Percentiles rank a stretch among this genome's conserved stretches.
These are phyloP conservation scores for Drosophila arawakana DNA, from an alignment of 1,140 invertebrate genomes.

Conservation along the genomic window DNA sequence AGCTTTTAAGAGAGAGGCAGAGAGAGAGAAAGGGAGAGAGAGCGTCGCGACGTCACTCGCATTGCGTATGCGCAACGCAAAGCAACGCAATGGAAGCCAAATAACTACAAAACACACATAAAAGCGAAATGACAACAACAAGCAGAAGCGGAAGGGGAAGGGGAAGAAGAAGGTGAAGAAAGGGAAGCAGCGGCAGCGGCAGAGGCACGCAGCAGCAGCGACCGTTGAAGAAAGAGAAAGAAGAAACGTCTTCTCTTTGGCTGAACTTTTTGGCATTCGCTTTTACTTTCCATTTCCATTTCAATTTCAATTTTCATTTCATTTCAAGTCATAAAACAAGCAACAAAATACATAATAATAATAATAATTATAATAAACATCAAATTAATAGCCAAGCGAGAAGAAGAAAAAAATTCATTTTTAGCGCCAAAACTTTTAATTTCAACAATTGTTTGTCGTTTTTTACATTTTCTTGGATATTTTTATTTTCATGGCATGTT, in stretches of 20 bases:
- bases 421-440: slow-evolving; percentile 67
- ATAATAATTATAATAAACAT: slow-evolving; percentile 42
- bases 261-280: slow-evolving; percentile 26
- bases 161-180: neutral
- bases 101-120: slow-evolving; percentile 27
- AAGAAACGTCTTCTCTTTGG: neutral
- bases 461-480: slow-evolving; percentile 2
- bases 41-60: neutral
- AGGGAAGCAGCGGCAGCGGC: neutral
- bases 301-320: neutral
- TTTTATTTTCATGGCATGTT: slow-evolving; percentile 44
- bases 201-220: neutral
- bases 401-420: neutral
- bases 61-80: slow-evolving; percentile 53
- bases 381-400: slow-evolving; percentile 38
- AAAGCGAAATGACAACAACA: slow-evolving; percentile 44
- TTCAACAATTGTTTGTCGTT: slow-evolving; percentile 73
- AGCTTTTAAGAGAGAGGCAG: slow-evolving; percentile 29
- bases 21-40: slow-evolving; percentile 3
- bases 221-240: neutral
- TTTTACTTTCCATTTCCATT: slow-evolving; percentile 59
- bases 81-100: slow-evolving; percentile 37
- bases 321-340: slow-evolving; percentile 31
- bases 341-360: slow-evolving; percentile 42
- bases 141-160: neutral